Evolutionary conservation across 2,113 vertebrate species (phyloP), one percentile per base, ranked within the genome.

Genomic region (Psettodes erumei): DNA sequence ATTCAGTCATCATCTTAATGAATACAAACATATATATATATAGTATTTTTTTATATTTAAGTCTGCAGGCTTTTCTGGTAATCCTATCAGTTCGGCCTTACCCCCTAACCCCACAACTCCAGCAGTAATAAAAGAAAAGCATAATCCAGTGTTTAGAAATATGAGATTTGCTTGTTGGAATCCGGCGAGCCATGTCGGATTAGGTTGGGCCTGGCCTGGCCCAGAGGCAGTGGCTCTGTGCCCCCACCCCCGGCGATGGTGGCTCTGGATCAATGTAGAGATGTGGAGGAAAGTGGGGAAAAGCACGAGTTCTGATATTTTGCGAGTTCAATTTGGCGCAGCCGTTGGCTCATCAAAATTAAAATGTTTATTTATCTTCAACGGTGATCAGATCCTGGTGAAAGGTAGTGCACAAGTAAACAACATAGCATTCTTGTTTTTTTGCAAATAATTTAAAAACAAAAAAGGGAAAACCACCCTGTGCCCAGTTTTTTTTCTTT

Each of bases 71-170:
- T 95, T 95, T 94, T 82, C 87, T 65, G 71, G 77, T 96, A 96
- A 96, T 96, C 95, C 89, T 86, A 86, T 93, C 92, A 93, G 88
- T 84, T 85, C 9, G 19, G 77, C 71, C 82, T 90, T 82, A 81
- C 72, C 77, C 82, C 70, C 51, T 42, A 78, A 67, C 85, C 67
- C 62, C 55, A 8, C 50, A 61, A 80, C 81, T 83, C 61, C 89
- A 90, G 89, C 93, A 94, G 93, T 96, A 96, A 96, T 96, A 96
- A 96, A 93, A 93, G 90, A 95, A 93, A 91, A 92, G 78, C 92
- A 95, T 96, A 96, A 96, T 96, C 95, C 95, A 93, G 90, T 95
- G 93, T 96, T 96, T 94, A 93, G 93, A 93, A 96, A 95, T 95
- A 95, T 94, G 93, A 96, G 93, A 95, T 96, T 95, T 96, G 78